These are phyloP conservation scores for Campylomormyrus tamandua DNA, from an alignment of 2,113 vertebrate genomes.

Conservation along the genomic window DNA sequence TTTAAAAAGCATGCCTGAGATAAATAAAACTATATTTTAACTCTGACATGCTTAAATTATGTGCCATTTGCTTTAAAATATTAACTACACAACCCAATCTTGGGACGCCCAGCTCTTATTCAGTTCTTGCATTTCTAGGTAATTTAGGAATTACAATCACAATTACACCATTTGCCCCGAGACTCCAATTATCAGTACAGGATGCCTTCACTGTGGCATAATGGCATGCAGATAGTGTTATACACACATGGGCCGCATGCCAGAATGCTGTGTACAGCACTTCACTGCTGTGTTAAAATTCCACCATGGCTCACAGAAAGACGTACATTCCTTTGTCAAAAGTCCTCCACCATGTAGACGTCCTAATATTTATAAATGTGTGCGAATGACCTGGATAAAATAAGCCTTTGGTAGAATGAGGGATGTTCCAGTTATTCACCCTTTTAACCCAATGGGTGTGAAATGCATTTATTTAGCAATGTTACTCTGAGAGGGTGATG, in stretches of 20 bases:
- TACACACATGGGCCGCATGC: neutral
- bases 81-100: neutral
- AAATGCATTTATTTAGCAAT: neutral
- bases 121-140: neutral
- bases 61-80: constrained; percentile 10
- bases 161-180: constrained; percentile 4
- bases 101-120: neutral
- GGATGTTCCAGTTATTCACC: neutral
- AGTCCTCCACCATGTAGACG: neutral
- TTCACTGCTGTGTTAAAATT: neutral
- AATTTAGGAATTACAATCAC: neutral
- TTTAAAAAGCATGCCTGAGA: constrained; percentile 1
- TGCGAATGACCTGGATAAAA: constrained; percentile 6
- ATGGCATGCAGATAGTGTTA: neutral
- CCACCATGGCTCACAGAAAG: neutral
- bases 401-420: neutral
- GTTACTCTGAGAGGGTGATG: neutral
- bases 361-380: neutral
- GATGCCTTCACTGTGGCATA: neutral
- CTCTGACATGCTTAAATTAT: neutral
- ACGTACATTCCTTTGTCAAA: constrained; percentile 15
- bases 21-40: neutral
- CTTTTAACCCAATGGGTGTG: neutral
- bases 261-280: neutral
- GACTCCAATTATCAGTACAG: neutral